phyloP scores from a whole-genome alignment of 2,888 invertebrate species.

The Pseudoips prasinana region DNA sequence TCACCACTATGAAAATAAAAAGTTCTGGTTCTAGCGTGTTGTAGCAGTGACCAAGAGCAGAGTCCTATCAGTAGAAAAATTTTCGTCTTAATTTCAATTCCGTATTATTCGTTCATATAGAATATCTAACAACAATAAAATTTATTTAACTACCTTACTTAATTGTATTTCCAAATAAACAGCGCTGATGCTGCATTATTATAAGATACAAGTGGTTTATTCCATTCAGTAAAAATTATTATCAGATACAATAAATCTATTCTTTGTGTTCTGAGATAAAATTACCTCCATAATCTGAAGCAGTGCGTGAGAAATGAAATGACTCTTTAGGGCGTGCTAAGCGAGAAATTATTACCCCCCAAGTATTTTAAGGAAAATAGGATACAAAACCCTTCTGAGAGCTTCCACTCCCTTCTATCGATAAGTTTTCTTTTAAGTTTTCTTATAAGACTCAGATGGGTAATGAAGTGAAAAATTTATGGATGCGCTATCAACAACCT shows the following conservation, averaged over 20 bases:
- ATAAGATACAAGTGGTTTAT: conserved; percentile 30
- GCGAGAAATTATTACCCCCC: conserved; percentile 57
- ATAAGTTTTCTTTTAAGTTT: conserved; percentile 30
- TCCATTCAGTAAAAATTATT: conserved; percentile 38
- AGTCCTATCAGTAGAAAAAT: too few species aligned
- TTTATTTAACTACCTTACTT: too few species aligned
- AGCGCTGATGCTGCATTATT: too few species aligned
- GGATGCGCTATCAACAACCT: too few species aligned
- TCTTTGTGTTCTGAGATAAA: conserved; percentile 43
- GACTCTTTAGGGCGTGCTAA: conserved; percentile 63
- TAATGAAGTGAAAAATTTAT: conserved; percentile 36
- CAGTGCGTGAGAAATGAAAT: conserved; percentile 53
- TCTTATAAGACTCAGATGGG: conserved; percentile 23
- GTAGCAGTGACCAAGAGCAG: too few species aligned
- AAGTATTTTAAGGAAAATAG: conserved; percentile 57
- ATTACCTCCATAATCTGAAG: conserved; percentile 49
- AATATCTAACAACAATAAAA: too few species aligned
- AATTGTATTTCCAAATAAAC: too few species aligned
- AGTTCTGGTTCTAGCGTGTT: too few species aligned
- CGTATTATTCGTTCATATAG: too few species aligned
- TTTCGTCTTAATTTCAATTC: too few species aligned
- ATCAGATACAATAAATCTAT: conserved; percentile 49
- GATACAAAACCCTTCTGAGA: conserved; percentile 45
- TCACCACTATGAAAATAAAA: too few species aligned
- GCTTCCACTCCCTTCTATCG: conserved; percentile 25